Base-by-base conservation (phyloP, 2,888 invertebrate genomes). In the Sicus ferrugineus region DNA sequence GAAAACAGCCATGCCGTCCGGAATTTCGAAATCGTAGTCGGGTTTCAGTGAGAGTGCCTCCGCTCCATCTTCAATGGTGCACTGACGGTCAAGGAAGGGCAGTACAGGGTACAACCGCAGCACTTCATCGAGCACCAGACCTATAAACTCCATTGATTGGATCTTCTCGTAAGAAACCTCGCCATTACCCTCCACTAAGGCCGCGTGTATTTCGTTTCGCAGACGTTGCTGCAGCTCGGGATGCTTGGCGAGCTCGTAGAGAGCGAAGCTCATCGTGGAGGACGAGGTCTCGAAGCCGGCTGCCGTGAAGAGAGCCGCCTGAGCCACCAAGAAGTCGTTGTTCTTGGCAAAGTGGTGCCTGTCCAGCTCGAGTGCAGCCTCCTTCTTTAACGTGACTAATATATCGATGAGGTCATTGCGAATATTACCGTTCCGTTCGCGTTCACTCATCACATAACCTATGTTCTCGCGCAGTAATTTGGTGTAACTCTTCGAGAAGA, bases 261-360 rank as follows among this genome's bases (percentile, higher is more conserved):
- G 79, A 1, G 81, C 80, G 73, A 86, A 84, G 0, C 86, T 79
- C 77, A 86, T 86, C 0, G 86, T 80, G 1, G 87, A 83, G 66
- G 80, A 87, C 58, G 81, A 79, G 0, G 85, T 84, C 64, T 85
- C 85, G 62, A 81, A 85, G 2, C 85, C 85, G 1, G 84, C 85
- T 1, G 81, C 76, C 3, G 84, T 81, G 71, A 85, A 85, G 0
- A 82, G 75, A 0, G 80, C 81, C 0, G 84, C 85, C 65, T 85
- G 85, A 2, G 84, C 83, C 3, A 82, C 78, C 9, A 85, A 67
- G 19, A 80, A 75, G 62, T 85, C 85, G 2, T 77, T 77, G 6
- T 77, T 71, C 16, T 76, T 75, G 2, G 73, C 76, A 38, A 78
- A 71, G 19, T 79, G 75, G 0, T 74, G 75, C n/a, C n/a, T n/a